These are phyloP conservation scores for Aphaenogaster floridana DNA, from an alignment of 1,140 invertebrate species.

Conservation along the genomic window DNA sequence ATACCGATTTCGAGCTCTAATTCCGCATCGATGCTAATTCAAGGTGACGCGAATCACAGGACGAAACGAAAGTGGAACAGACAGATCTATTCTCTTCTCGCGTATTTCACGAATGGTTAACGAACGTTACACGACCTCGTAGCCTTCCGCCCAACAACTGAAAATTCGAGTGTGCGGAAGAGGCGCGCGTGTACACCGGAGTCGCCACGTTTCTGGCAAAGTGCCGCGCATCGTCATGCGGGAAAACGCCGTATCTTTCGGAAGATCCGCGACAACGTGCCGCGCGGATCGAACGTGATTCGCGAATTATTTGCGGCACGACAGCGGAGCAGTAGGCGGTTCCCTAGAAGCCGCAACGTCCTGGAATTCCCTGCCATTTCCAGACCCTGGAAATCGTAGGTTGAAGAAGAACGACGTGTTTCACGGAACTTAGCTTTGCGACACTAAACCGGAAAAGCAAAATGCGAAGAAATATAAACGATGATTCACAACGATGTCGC, in stretches of 20 bases:
- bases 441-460: not conserved
- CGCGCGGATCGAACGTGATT: slow-evolving; percentile 29
- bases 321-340: slow-evolving; percentile 27
- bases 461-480: not conserved
- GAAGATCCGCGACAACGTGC: slow-evolving; percentile 48
- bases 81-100: not conserved
- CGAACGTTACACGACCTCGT: slow-evolving; percentile 36
- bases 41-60: not conserved
- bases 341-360: not conserved
- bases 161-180: slow-evolving; percentile 45
- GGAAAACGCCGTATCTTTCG: slow-evolving; percentile 39
- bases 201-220: slow-evolving; percentile 73
- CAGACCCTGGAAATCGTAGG: not conserved
- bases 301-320: slow-evolving; percentile 43
- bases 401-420: not conserved
- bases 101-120: slow-evolving; percentile 14
- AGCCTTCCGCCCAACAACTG: slow-evolving; percentile 50
- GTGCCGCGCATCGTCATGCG: slow-evolving; percentile 69
- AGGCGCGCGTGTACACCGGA: slow-evolving; percentile 39
- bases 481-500: not conserved
- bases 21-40: not conserved
- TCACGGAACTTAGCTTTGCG: not conserved
- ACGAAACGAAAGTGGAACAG: not conserved
- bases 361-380: not conserved
- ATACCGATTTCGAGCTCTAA: not conserved